phyloP scores from a whole-genome alignment of 2,888 invertebrate genomes.

The Trimorus sp. region DNA sequence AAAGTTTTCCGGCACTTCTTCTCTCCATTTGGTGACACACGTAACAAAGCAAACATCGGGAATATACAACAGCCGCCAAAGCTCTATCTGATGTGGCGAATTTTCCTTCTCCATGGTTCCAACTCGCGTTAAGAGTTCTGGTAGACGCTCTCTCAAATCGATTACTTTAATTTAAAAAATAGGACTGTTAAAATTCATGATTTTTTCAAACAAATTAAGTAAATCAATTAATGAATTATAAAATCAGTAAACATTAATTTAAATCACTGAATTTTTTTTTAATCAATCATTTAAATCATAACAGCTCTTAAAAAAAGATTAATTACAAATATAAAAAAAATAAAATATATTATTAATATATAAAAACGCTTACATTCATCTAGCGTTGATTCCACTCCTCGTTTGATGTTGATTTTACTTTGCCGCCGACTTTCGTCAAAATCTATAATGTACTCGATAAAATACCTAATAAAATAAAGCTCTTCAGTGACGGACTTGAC shows the following conservation, averaged over 20 bases:
- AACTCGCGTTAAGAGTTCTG: constrained; percentile 87
- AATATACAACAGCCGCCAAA: constrained; percentile 87
- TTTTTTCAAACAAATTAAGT: too few relatives aligned
- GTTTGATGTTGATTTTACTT: constrained; percentile 88
- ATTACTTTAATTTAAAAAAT: constrained; percentile 83
- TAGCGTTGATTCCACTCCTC: constrained; percentile 88
- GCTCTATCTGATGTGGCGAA: constrained; percentile 86
- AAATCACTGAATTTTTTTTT: too few relatives aligned
- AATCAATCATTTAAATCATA: too few relatives aligned
- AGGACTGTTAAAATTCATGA: too few relatives aligned
- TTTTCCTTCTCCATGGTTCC: constrained; percentile 86
- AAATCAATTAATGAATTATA: too few relatives aligned
- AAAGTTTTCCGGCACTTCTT: constrained; percentile 82
- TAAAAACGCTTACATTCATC: too few relatives aligned
- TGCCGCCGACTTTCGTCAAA: constrained; percentile 85
- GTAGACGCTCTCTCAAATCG: constrained; percentile 86
- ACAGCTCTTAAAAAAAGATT: too few relatives aligned
- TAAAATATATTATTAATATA: too few relatives aligned
- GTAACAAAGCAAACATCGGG: constrained; percentile 91
- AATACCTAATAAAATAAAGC: constrained; percentile 85
- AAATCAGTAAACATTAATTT: too few relatives aligned
- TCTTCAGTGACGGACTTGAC: constrained; percentile 80
- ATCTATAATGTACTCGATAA: constrained; percentile 89
- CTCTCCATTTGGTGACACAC: constrained; percentile 87
- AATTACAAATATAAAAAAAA: too few relatives aligned